Evolutionary conservation across 2,113 vertebrate genomes (phyloP), one percentile per base, ranked within the genome.

Genomic region (Harpagus bidentatus): DNA sequence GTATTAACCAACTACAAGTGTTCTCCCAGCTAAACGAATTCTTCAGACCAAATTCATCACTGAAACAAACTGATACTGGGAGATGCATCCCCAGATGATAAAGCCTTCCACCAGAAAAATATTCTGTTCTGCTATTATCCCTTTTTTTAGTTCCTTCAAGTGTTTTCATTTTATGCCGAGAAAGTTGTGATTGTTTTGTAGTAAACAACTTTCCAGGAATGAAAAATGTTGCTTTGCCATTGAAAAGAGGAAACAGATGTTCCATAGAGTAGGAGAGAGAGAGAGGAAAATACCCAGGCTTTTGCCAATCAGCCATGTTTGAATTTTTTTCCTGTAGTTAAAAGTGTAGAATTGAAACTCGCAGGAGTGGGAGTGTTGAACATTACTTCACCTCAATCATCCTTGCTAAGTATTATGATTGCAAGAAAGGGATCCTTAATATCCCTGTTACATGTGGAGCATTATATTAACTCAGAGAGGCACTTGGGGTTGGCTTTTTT

Each of bases 391-490:
- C 63, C 86, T 93, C 82, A 62, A 0, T 95, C 87, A 32, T 29
- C 40, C 47, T 63, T 87, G 55, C 71, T 62, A 38, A 92, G 55
- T 36, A 32, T 53, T 86, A 13, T 10, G 71, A 86, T 78, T 48
- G 32, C 36, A 56, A 69, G 52, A 45, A 81, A 71, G 79, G n/a
- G 45, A 76, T 69, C 43, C 89, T 94, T 69, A 70, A 45, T 95
- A 48, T 92, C 94, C 90, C 59, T 36, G 82, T 93, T 93, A 62
- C 56, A 48, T 3, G 34, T 9, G 34, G 36, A 77, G 69, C 63
- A 11, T 93, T 97, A 93, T 72, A 93, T 95, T 86, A 92, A 92
- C 77, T 94, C 25, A 2, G 21, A 78, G 85, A 81, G 77, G 20
- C 86, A 31, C 71, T 94, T 53, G 43, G 36, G 7, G 0, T 31